phyloP scores from a whole-genome alignment of 2,888 invertebrate genomes.

The Eilema caniola region DNA sequence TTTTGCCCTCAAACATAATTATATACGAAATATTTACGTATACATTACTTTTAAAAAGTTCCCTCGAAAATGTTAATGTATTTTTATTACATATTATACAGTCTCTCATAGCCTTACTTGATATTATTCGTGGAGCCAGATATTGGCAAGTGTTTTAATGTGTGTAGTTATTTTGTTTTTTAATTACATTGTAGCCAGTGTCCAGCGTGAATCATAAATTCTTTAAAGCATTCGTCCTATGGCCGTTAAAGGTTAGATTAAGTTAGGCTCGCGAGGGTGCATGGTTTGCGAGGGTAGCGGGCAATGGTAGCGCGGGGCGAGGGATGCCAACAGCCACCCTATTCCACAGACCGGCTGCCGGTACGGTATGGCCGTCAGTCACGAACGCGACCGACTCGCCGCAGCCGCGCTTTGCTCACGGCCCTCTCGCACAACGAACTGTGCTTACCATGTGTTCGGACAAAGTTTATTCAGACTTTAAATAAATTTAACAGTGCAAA shows the following conservation, averaged over 20 bases:
- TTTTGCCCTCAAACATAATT: not conserved
- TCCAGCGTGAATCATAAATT: not conserved
- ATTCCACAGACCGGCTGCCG: constrained; percentile 37
- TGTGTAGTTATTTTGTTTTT: not conserved
- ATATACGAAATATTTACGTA: not conserved
- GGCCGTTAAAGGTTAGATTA: constrained; percentile 21
- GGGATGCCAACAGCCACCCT: constrained; percentile 55
- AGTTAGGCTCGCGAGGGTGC: constrained; percentile 45
- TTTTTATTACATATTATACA: too few species aligned
- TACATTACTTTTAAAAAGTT: not conserved
- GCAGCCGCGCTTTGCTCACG: constrained; percentile 40
- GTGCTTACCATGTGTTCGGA: constrained; percentile 69
- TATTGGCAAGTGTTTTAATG: not conserved
- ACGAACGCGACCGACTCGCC: constrained; percentile 53
- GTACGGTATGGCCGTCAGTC: constrained; percentile 56
- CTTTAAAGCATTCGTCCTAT: constrained; percentile 9
- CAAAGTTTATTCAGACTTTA: constrained; percentile 68
- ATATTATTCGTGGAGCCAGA: not conserved
- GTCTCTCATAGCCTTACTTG: too few species aligned
- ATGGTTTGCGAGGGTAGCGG: constrained; percentile 42
- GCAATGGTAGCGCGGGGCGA: constrained; percentile 46
- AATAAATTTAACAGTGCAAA: constrained; percentile 60
- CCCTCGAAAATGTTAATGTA: too few species aligned
- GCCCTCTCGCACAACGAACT: constrained; percentile 39
- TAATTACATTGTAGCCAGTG: not conserved